Conservation (phyloP, 2,888 invertebrate genomes). For the Dicranocentrus wangi region DNA sequence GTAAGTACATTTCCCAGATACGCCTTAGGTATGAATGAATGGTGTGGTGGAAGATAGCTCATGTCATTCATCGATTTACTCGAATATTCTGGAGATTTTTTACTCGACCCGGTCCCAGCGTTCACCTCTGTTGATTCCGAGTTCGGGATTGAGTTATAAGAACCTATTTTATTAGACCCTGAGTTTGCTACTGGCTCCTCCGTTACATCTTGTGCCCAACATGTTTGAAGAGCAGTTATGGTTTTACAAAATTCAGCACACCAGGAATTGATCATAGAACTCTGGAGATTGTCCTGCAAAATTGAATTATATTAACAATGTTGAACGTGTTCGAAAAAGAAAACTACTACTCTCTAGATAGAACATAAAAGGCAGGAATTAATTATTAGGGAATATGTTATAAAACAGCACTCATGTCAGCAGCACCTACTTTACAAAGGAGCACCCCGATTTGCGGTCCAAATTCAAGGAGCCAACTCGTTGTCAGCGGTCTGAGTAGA, state of each 20-base stretch:
- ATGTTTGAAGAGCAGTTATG: slow-evolving; percentile 68
- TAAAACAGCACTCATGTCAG: too few relatives aligned
- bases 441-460: slow-evolving; percentile 72
- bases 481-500: slow-evolving; percentile 68
- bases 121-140: neutral
- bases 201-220: slow-evolving; percentile 66
- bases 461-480: slow-evolving; percentile 71
- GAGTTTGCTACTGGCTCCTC: neutral
- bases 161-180: too few relatives aligned
- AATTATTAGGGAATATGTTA: neutral
- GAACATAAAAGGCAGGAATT: neutral
- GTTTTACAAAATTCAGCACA: slow-evolving; percentile 73
- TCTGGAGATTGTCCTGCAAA: slow-evolving; percentile 70
- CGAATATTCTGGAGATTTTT: too few relatives aligned
- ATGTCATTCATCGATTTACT: neutral
- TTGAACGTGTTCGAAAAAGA: too few relatives aligned
- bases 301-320: slow-evolving; percentile 2
- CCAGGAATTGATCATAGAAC: slow-evolving; percentile 73
- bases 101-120: too few relatives aligned
- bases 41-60: slow-evolving; percentile 68
- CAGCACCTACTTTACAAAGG: slow-evolving; percentile 71
- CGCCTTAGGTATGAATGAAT: slow-evolving; percentile 40
- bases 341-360: too few relatives aligned
- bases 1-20: slow-evolving; percentile 66
- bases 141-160: too few relatives aligned